Evolutionary conservation across 2,888 invertebrate species (phyloP), one percentile per base, ranked within the genome.

Genomic region (Glyphotaelius pellucidus): DNA sequence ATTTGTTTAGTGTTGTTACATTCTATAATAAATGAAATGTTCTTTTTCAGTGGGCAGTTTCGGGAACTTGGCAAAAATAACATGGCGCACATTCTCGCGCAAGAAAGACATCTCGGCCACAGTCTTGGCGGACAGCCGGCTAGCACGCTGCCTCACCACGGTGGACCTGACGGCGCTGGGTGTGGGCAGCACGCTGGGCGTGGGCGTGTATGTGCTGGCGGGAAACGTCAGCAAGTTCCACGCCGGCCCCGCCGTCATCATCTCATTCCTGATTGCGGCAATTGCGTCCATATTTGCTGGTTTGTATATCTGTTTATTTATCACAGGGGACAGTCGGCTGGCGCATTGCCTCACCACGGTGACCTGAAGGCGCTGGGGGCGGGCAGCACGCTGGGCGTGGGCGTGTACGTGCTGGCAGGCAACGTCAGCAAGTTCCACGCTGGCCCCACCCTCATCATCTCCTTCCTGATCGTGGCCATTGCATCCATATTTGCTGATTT

Each of bases 351-450:
- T 99, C 3, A 97, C 97, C 0, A 98, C n/a, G n/a, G n/a, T n/a
- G n/a, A n/a, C n/a, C n/a, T n/a, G n/a, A n/a, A n/a, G n/a, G n/a
- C n/a, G n/a, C n/a, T n/a, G n/a, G n/a, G n/a, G n/a, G n/a, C n/a
- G n/a, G n/a, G n/a, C n/a, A n/a, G n/a, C n/a, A n/a, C n/a, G n/a
- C 98, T 98, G 19, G 99, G 99, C 95, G 96, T 99, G 88, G 99
- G 99, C 0, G 98, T 99, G 81, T 99, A 99, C 94, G 98, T 99
- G 35, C 95, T 99, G 90, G 98, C 98, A 38, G 98, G 98, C 0
- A 97, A 98, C 93, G 98, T 98, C 2, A 98, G 98, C 9, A 98
- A 97, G 95, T 96, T 96, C 92, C 97, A 97, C 90, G 98, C 98
- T 0, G 99, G 99, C 0, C 99, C 99, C 0, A 98, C 98, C 0